Base-by-base conservation (phyloP, 2,797 vertebrate species). In the Eurystomus glaucurus region DNA sequence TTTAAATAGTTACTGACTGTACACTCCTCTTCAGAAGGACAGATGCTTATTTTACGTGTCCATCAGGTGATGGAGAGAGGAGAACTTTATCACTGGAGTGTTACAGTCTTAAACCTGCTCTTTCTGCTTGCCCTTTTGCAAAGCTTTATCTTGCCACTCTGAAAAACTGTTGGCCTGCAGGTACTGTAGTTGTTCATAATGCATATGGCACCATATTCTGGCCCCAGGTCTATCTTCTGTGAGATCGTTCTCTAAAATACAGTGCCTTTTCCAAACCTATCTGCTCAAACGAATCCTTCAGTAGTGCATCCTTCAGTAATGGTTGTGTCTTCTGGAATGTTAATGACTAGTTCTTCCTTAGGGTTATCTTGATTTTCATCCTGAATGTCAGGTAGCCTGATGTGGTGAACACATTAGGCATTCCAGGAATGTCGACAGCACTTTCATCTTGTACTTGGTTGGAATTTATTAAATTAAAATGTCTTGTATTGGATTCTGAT, bases 381-480 rank as follows among this genome's bases (percentile, higher is more conserved):
- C 45, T 65, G 66, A 83, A 39, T 65, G 64, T 93, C 88, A 89
- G 77, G 54, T 61, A 83, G 64, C 35, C 31, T 4, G 2, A 46
- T 77, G 74, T 50, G 60, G 50, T 64, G 75, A 87, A 31, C 35
- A 50, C 43, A 88, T 95, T 91, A 95, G 64, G 41, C 71, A 97
- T 97, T 96, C 93, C 50, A 75, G 54, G 70, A 75, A 52, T 25
- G 64, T 51, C 80, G 87, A 37, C 57, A 76, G 65, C 71, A 20
- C 86, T 93, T 96, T 95, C 78, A 90, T 97, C 80, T 89, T 80
- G 35, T 89, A 57, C 92, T 92, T 82, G 58, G 74, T 93, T 75
- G 75, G 81, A 94, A 92, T 97, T 93, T 94, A 85, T 97, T 89
- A 91, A 83, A 92, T 89, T n/a, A 83, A 88, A 86, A 83, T 77